Evolutionary conservation across 2,888 invertebrate genomes (phyloP).

Genomic region (Clusia tigrina): DNA sequence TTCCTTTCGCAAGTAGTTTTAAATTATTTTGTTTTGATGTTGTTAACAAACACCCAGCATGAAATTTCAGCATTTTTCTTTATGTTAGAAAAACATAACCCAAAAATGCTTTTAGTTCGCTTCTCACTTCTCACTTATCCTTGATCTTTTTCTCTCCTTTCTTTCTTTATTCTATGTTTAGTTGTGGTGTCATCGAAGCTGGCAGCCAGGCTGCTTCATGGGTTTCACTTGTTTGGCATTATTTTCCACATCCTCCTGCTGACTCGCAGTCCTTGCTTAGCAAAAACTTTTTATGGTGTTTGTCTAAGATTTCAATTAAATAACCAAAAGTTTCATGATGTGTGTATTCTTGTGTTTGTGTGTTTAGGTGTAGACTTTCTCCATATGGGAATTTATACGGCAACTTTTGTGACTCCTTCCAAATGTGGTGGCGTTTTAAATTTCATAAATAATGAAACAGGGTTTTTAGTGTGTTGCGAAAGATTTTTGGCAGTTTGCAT

Average conservation of each 20-base stretch:
- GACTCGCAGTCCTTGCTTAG: neutral
- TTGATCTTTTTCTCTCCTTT: conserved; percentile 2
- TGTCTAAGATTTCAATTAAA: conserved; percentile 17
- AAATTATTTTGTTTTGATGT: neutral
- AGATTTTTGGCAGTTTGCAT: no score
- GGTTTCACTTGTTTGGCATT: neutral
- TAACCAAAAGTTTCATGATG: neutral
- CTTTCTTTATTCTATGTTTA: neutral
- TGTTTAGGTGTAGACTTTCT: neutral
- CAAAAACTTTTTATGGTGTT: neutral
- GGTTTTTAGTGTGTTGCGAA: no score
- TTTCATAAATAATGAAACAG: neutral
- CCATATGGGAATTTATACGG: neutral
- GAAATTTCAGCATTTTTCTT: neutral
- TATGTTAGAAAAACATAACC: conserved; percentile 4
- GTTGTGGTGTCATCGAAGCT: neutral
- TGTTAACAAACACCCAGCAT: neutral
- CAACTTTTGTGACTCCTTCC: neutral
- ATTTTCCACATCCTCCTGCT: neutral
- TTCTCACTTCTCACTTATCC: neutral
- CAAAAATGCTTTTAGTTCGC: conserved; percentile 11
- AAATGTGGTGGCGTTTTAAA: neutral
- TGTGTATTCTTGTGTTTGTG: neutral
- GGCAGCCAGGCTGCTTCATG: neutral
- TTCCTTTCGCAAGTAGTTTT: neutral